phyloP scores from a whole-genome alignment of 2,113 vertebrate species.

The Cyphomyrus plagiostoma region DNA sequence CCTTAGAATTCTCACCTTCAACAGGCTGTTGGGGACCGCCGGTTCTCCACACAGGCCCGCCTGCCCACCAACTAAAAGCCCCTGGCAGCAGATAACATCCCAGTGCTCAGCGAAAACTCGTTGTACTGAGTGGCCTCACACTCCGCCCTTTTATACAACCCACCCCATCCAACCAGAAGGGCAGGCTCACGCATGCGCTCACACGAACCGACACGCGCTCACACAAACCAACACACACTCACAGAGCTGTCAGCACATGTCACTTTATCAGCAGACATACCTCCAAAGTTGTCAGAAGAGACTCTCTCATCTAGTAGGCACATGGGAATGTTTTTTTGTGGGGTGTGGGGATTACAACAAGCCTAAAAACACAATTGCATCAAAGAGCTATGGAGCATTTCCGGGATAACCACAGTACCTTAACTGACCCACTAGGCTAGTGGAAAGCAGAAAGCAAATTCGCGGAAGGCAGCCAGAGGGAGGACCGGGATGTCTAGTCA shows the following conservation, averaged over 20 bases:
- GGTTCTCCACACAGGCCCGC: background rate
- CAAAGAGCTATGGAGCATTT: constrained; percentile 1
- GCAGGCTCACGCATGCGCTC: constrained; percentile 36
- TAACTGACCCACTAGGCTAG: background rate
- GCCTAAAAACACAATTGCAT: constrained; percentile 8
- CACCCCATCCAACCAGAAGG: constrained; percentile 52
- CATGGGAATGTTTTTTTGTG: background rate
- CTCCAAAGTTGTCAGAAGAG: background rate
- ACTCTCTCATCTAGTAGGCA: constrained; percentile 34
- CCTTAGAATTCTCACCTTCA: constrained; percentile 39
- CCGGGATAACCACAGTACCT: background rate
- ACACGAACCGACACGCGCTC: constrained; percentile 15
- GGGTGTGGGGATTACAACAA: background rate
- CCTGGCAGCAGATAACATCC: constrained; percentile 24
- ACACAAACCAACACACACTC: background rate
- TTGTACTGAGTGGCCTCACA: constrained; percentile 30
- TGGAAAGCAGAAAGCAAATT: background rate
- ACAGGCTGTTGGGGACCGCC: background rate
- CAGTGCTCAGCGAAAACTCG: constrained; percentile 27
- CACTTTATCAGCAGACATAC: constrained; percentile 37
- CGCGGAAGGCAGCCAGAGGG: background rate
- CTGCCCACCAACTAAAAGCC: constrained; percentile 12
- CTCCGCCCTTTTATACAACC: constrained; percentile 55
- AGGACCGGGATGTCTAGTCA: background rate
- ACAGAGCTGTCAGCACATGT: constrained; percentile 51